Conservation (phyloP, 2,888 invertebrate genomes). For the Dicranocentrus wangi region DNA sequence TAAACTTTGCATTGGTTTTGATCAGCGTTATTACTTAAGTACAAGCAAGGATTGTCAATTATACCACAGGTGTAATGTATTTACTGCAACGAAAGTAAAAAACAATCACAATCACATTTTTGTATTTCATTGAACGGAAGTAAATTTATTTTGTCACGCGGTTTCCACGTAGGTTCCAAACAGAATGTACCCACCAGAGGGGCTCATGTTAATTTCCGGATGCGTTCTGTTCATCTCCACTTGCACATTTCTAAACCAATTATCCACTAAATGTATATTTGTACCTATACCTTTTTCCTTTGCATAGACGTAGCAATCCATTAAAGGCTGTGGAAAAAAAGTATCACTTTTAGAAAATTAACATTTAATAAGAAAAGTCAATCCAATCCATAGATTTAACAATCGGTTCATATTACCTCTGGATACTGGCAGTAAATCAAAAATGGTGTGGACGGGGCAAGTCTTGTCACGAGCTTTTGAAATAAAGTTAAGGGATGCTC, state of each 20-base stretch:
- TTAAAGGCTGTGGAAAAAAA: conserved; percentile 79
- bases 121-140: too few species aligned
- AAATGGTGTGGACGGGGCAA: conserved; percentile 88
- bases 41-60: too few species aligned
- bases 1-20: too few species aligned
- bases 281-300: conserved; percentile 83
- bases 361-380: neutral
- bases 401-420: conserved; percentile 77
- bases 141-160: too few species aligned
- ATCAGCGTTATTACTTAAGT: too few species aligned
- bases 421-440: conserved; percentile 87
- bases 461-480: conserved; percentile 83
- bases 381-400: conserved; percentile 1
- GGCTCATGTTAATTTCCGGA: conserved; percentile 93
- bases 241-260: conserved; percentile 93
- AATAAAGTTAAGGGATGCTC: conserved; percentile 90
- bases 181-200: conserved; percentile 90
- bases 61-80: too few species aligned
- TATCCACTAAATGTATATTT: conserved; percentile 86
- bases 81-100: too few species aligned
- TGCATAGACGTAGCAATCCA: conserved; percentile 86
- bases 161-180: conserved; percentile 77
- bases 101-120: too few species aligned
- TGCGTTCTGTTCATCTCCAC: conserved; percentile 92
- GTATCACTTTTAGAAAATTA: conserved; percentile 11